Conservation (phyloP, 2,113 vertebrate genomes). For the Burhinus bistriatus region DNA sequence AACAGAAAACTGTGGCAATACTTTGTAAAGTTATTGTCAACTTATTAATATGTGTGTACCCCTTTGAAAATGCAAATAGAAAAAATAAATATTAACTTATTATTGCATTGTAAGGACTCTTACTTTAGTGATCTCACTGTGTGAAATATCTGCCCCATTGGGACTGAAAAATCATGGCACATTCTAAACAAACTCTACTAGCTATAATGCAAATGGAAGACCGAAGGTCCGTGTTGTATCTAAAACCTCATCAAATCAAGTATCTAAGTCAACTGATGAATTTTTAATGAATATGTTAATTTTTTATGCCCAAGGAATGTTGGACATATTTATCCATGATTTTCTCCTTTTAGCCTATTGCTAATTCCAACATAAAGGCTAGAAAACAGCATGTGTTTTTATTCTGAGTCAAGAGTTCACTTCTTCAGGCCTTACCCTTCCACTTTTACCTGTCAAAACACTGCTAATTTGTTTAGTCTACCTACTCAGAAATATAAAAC, state of each 20-base stretch:
- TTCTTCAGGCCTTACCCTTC: not conserved
- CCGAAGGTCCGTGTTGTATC: not conserved
- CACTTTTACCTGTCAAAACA: not conserved
- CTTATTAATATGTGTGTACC: not conserved
- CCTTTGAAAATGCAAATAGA: not conserved
- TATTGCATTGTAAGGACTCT: not conserved
- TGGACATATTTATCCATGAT: not conserved
- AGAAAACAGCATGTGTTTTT: not conserved
- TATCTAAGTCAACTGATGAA: not conserved
- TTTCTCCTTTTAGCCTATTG: not conserved
- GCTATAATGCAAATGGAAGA: not conserved
- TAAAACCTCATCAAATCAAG: conserved; percentile 26
- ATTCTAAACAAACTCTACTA: not conserved
- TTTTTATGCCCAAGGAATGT: not conserved
- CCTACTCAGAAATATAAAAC: not conserved
- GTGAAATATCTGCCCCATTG: not conserved
- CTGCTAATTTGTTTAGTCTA: not conserved
- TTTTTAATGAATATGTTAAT: conserved; percentile 29
- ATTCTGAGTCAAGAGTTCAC: not conserved
- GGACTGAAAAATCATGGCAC: not conserved
- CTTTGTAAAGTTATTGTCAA: not conserved
- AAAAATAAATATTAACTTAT: not conserved
- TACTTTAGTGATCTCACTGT: not conserved
- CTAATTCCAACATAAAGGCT: not conserved
- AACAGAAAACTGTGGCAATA: not conserved